Percentiles rank a stretch among this genome's conserved stretches.
These are phyloP conservation scores for Anthopleura xanthogrammica DNA, from an alignment of 92 coral and sea anemone genomes.

Conservation along the genomic window DNA sequence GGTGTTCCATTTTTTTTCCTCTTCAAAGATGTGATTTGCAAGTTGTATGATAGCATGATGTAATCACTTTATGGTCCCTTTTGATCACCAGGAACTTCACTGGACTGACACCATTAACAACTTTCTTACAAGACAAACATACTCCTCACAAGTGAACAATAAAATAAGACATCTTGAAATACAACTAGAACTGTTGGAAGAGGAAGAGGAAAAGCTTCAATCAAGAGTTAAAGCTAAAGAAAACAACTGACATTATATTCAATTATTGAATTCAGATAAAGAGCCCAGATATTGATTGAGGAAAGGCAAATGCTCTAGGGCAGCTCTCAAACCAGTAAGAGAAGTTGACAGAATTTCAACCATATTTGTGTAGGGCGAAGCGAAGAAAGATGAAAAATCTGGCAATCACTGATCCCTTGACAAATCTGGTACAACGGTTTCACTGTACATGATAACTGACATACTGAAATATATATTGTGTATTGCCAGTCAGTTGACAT, in stretches of 20 bases:
- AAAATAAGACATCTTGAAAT: constrained; percentile 60
- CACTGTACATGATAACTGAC: too few relatives aligned
- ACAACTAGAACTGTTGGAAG: constrained; percentile 69
- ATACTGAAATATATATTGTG: too few relatives aligned
- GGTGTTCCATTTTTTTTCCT: too few relatives aligned
- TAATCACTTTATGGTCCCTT: not conserved
- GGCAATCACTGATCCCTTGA: too few relatives aligned
- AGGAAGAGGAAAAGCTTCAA: constrained; percentile 55
- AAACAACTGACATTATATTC: constrained; percentile 2
- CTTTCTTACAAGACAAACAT: constrained; percentile 51
- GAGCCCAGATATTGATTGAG: not conserved
- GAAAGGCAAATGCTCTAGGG: not conserved
- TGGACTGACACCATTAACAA: constrained; percentile 55
- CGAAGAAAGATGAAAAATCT: too few relatives aligned
- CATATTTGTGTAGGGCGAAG: not conserved
- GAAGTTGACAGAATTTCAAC: not conserved
- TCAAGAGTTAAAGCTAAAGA: not conserved
- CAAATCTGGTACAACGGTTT: too few relatives aligned
- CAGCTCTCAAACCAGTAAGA: too few relatives aligned
- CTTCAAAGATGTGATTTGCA: not conserved
- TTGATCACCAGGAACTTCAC: constrained; percentile 23
- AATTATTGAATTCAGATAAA: too few relatives aligned
- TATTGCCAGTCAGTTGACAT: too few relatives aligned
- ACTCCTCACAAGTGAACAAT: constrained; percentile 63
- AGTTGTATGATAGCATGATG: not conserved